These are phyloP conservation scores for Myotis yumanensis DNA, from an alignment of 2,113 vertebrate species.

Conservation along the genomic window DNA sequence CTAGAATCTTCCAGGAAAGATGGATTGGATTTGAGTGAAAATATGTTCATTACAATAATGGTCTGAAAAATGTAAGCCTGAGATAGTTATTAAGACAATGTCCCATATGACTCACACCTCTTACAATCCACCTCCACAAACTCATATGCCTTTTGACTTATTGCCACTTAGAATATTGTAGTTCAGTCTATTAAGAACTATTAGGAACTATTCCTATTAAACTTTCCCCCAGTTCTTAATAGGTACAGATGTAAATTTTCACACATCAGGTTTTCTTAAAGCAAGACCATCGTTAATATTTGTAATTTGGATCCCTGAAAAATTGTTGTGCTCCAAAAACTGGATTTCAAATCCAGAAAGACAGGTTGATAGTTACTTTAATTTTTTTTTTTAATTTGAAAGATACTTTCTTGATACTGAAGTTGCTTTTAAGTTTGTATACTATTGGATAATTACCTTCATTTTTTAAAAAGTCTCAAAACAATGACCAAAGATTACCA, in stretches of 20 bases:
- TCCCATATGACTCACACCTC: not conserved
- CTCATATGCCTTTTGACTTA: not conserved
- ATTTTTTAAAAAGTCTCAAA: constrained; percentile 42
- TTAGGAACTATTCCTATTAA: not conserved
- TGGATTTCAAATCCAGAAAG: constrained; percentile 49
- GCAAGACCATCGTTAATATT: not conserved
- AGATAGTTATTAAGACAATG: constrained; percentile 39
- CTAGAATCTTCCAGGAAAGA: constrained; percentile 48
- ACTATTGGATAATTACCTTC: not conserved
- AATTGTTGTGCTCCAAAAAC: not conserved
- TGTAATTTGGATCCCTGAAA: not conserved
- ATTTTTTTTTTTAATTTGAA: not conserved
- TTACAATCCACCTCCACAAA: constrained; percentile 9
- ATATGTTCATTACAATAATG: constrained; percentile 45
- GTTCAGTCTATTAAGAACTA: not conserved
- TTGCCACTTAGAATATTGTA: not conserved
- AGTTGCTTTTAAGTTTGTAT: not conserved
- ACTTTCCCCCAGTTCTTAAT: not conserved
- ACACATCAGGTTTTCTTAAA: constrained; percentile 29
- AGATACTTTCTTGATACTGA: not conserved
- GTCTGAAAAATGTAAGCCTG: constrained; percentile 13
- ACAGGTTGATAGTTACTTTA: not conserved
- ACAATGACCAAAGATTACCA: not conserved
- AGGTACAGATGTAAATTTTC: constrained; percentile 20
- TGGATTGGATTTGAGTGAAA: constrained; percentile 34